phyloP scores from a whole-genome alignment of 2,797 vertebrate species.

The Sebastes diploproa region DNA sequence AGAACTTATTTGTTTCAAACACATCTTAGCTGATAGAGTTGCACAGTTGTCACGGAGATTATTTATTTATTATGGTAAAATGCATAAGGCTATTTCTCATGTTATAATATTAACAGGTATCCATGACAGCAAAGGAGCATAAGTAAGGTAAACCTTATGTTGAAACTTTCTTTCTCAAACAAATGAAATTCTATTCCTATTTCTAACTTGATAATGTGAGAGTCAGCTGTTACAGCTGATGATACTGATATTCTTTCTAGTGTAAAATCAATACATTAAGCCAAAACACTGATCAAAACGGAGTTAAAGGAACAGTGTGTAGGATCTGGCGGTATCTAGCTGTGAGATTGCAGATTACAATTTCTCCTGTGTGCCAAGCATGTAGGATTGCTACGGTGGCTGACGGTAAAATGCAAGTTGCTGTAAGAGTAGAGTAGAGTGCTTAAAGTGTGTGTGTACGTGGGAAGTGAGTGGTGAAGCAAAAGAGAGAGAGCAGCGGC shows the following conservation, averaged over 20 bases:
- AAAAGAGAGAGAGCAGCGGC: too few relatives aligned
- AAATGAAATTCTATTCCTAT: not conserved
- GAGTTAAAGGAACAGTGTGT: too few relatives aligned
- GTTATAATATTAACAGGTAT: not conserved
- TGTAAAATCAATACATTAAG: not conserved
- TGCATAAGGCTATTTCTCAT: not conserved
- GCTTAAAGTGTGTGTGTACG: too few relatives aligned
- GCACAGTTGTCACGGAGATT: not conserved
- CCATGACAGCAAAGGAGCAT: not conserved
- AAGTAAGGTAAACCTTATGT: not conserved
- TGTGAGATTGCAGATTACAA: too few relatives aligned
- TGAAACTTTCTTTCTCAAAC: not conserved
- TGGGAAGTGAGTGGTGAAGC: too few relatives aligned
- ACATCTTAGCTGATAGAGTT: not conserved
- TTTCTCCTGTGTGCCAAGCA: too few relatives aligned
- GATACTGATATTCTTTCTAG: not conserved
- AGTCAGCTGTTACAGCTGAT: not conserved
- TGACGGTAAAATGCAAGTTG: too few relatives aligned
- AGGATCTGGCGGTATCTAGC: too few relatives aligned
- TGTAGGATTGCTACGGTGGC: too few relatives aligned
- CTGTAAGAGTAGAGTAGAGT: too few relatives aligned
- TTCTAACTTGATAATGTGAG: not conserved
- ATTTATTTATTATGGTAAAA: not conserved
- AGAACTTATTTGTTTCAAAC: not conserved
- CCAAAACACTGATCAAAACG: not conserved